Evolutionary conservation across 2,888 invertebrate species (phyloP), one percentile per base, ranked within the genome.

Genomic region (Eucera pruinosa): DNA sequence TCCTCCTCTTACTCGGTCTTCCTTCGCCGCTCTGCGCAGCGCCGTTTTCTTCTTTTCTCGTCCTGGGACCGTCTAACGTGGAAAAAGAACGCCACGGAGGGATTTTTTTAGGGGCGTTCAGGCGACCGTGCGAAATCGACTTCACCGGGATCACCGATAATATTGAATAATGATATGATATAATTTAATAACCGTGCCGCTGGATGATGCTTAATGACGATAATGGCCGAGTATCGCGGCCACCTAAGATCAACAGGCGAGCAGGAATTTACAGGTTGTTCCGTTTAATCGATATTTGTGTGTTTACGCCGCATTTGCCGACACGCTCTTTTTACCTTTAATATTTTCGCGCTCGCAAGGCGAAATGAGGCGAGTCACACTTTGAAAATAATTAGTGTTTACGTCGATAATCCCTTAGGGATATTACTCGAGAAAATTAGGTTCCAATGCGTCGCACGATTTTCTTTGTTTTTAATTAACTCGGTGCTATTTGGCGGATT

Each of bases 161-260:
- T 80, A 78, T 73, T 64, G 71, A 71, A 68, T 78, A 79, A 79
- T 79, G 64, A 68, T 73, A 69, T 52, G 79, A 79, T 79, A 78
- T 79, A 79, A 80, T 80, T 80, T 79, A 80, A 80, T 80, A 80
- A 80, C 80, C 75, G 80, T 62, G 58, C 67, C 64, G 70, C 69
- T 50, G 71, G 71, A 80, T 72, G 80, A 79, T 68, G 76, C 65
- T 72, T 80, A 80, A 80, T 80, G 80, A 79, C 67, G 80, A 78
- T 80, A 80, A 80, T 80, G 33, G 20, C n/a, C n/a, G 62, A 43
- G 62, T 15, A 60, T n/a, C 65, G 48, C 39, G 75, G 69, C 79
- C 72, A 78, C 78, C 78, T 72, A 78, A 52, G 73, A 67, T 78
- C 73, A 13, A n/a, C 62, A 61, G 68, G 18, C 18, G 30, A 39